phyloP scores from a whole-genome alignment of 2,888 invertebrate genomes.

The Brenthis hecate region DNA sequence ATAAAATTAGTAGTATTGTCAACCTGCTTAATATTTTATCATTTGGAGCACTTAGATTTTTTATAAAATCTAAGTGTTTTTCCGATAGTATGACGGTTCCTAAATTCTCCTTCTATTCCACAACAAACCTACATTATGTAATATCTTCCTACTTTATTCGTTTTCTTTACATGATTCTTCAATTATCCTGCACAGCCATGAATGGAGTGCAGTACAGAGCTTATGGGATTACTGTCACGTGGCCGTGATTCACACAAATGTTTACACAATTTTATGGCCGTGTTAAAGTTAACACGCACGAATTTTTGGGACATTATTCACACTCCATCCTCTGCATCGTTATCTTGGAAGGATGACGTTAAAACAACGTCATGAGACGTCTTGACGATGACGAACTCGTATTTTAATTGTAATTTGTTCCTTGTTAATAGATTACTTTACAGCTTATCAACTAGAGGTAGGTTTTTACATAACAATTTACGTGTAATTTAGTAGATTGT shows the following conservation, averaged over 20 bases:
- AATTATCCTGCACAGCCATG: slow-evolving; percentile 11
- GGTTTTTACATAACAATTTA: too few relatives aligned
- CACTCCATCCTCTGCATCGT: slow-evolving; percentile 33
- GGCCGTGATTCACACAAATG: slow-evolving; percentile 42
- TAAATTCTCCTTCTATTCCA: too few relatives aligned
- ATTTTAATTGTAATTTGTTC: neutral
- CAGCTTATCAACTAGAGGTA: too few relatives aligned
- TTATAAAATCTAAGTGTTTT: too few relatives aligned
- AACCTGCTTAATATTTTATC: too few relatives aligned
- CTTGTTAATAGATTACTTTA: neutral
- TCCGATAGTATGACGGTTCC: too few relatives aligned
- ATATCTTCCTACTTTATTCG: neutral
- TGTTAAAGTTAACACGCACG: slow-evolving; percentile 39
- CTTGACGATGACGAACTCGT: slow-evolving; percentile 7
- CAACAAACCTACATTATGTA: too few relatives aligned
- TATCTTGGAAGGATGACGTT: slow-evolving; percentile 45
- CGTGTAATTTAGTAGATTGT: too few relatives aligned
- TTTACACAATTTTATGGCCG: slow-evolving; percentile 41
- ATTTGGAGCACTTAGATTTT: too few relatives aligned
- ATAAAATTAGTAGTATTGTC: too few relatives aligned
- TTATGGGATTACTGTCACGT: slow-evolving; percentile 29
- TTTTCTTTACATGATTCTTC: neutral
- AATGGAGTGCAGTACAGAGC: slow-evolving; percentile 14
- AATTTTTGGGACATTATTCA: slow-evolving; percentile 37
- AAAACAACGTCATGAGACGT: slow-evolving; percentile 24